Evolutionary conservation across 2,888 invertebrate genomes (phyloP).

Genomic region (Catonia carolina): DNA sequence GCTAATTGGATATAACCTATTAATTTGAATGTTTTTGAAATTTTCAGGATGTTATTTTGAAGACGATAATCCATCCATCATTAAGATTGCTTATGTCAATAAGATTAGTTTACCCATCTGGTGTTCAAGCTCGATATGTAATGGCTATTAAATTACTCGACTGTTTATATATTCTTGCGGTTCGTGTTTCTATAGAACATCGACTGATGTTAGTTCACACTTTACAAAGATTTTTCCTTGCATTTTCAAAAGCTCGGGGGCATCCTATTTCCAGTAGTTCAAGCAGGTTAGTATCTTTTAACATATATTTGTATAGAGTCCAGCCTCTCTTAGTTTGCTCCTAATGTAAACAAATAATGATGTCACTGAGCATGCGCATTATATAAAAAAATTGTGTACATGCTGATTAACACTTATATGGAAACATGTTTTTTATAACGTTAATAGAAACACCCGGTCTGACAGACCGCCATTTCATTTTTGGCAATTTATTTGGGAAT

Average conservation of each 20-base stretch:
- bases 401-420: too few relatives aligned
- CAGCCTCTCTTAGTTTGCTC: too few relatives aligned
- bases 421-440: too few relatives aligned
- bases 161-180: constrained; percentile 69
- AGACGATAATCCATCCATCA: constrained; percentile 74
- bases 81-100: constrained; percentile 74
- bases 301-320: too few relatives aligned
- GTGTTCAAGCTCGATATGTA: constrained; percentile 63
- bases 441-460: too few relatives aligned
- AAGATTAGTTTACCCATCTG: constrained; percentile 74
- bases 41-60: constrained; percentile 72
- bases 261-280: background rate
- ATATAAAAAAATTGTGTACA: too few relatives aligned
- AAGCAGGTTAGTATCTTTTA: constrained; percentile 10
- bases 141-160: constrained; percentile 76
- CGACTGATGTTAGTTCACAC: constrained; percentile 62
- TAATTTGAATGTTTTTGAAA: too few relatives aligned
- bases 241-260: constrained; percentile 65
- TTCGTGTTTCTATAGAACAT: constrained; percentile 67
- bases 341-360: too few relatives aligned
- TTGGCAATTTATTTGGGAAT: too few relatives aligned
- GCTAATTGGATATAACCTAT: too few relatives aligned
- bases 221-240: constrained; percentile 66
- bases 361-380: too few relatives aligned
- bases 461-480: too few relatives aligned